These are phyloP conservation scores for Puma concolor DNA, from an alignment of 2,113 vertebrate species.

Conservation along the genomic window DNA sequence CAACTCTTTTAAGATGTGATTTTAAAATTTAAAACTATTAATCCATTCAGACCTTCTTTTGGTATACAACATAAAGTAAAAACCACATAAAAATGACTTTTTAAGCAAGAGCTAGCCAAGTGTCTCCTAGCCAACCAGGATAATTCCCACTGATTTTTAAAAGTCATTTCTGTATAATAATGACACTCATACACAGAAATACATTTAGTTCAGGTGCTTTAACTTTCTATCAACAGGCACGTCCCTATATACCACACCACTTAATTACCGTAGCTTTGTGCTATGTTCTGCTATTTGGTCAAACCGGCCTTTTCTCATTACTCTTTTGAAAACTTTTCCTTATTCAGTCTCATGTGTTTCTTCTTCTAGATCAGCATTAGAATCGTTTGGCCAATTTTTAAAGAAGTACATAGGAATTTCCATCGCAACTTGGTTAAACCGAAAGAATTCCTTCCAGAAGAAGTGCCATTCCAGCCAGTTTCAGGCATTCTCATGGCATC, in stretches of 20 bases:
- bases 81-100: not conserved
- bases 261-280: constrained; percentile 44
- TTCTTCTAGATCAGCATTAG: constrained; percentile 1
- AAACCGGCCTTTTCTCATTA: constrained; percentile 22
- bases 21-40: not conserved
- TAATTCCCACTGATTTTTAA: not conserved
- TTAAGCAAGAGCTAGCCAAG: not conserved
- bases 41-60: not conserved
- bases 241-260: not conserved
- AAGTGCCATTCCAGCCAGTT: constrained; percentile 22
- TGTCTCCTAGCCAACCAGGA: not conserved
- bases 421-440: not conserved
- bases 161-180: not conserved
- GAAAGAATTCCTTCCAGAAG: constrained; percentile 39
- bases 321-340: not conserved
- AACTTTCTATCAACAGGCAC: not conserved
- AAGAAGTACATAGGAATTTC: constrained; percentile 17
- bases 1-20: not conserved
- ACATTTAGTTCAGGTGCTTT: not conserved
- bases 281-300: not conserved
- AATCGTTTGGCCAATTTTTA: not conserved
- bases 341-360: constrained; percentile 17
- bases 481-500: constrained; percentile 12
- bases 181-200: not conserved
- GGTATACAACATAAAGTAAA: not conserved